Percentiles rank a stretch among this genome's conserved stretches.
Evolutionary conservation across 2,113 vertebrate genomes (phyloP).

Genomic region (Microcebus murinus): DNA sequence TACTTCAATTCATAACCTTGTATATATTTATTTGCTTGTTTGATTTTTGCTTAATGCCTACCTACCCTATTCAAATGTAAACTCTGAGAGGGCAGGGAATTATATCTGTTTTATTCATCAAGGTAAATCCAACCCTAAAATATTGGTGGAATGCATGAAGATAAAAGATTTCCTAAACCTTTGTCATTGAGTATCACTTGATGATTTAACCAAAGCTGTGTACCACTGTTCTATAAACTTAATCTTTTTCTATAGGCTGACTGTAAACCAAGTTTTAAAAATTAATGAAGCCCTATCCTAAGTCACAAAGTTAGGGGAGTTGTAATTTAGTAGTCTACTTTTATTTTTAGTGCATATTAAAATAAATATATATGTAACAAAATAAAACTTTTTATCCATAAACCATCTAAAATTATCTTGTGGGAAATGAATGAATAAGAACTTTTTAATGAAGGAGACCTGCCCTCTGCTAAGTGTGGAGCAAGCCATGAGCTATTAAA

Average conservation of each 20-base stretch:
- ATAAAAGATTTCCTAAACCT: slow-evolving; percentile 22
- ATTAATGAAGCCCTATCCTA: not conserved
- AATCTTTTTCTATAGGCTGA: not conserved
- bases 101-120: slow-evolving; percentile 4
- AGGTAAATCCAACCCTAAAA: not conserved
- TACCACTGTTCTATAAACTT: not conserved
- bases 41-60: not conserved
- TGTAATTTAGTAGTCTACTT: not conserved
- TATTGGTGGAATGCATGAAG: slow-evolving; percentile 21
- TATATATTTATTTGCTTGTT: not conserved
- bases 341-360: not conserved
- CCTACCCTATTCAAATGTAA: not conserved
- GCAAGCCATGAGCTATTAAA: not conserved
- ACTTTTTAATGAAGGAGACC: not conserved
- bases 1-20: not conserved
- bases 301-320: not conserved
- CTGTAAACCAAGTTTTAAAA: not conserved
- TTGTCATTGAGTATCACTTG: not conserved
- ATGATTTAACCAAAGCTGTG: not conserved
- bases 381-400: not conserved
- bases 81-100: not conserved
- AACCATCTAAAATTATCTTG: not conserved
- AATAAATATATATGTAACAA: not conserved
- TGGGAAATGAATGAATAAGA: not conserved
- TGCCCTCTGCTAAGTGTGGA: too few relatives aligned